Evolutionary conservation across 2,888 invertebrate genomes (phyloP).

Genomic region (Miltochrista miniata): DNA sequence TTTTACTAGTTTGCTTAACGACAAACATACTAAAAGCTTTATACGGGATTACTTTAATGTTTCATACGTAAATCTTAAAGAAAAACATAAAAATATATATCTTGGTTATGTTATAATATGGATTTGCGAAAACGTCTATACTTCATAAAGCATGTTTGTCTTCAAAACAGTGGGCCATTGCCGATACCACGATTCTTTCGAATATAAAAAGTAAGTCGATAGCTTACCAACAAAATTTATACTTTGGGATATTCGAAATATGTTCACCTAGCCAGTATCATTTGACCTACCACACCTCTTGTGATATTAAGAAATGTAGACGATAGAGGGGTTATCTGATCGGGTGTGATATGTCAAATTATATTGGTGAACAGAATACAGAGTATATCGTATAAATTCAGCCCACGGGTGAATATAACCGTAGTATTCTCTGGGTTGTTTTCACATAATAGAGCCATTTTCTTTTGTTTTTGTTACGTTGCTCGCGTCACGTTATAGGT

Average conservation of each 20-base stretch:
- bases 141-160: conserved; percentile 62
- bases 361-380: conserved; percentile 61
- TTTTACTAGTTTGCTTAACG: conserved; percentile 9
- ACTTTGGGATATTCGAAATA: conserved; percentile 83
- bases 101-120: conserved; percentile 22
- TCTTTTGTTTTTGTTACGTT: conserved; percentile 81
- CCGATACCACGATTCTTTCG: conserved; percentile 69
- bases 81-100: conserved; percentile 32
- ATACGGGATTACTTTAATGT: conserved; percentile 21
- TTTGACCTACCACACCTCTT: conserved; percentile 38
- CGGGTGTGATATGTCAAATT: conserved; percentile 47
- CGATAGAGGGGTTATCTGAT: conserved; percentile 16
- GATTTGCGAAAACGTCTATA: conserved; percentile 28
- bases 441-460: conserved; percentile 84
- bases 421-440: conserved; percentile 79
- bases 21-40: conserved; percentile 10
- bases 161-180: conserved; percentile 78
- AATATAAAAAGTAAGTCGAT: conserved; percentile 84
- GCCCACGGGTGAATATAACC: conserved; percentile 81
- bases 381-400: conserved; percentile 82
- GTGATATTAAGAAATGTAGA: not conserved
- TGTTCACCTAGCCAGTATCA: conserved; percentile 56
- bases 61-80: conserved; percentile 37
- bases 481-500: conserved; percentile 74
- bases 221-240: conserved; percentile 82